Evolutionary conservation across 2,888 invertebrate species (phyloP).

Genomic region (Andricus curvator): DNA sequence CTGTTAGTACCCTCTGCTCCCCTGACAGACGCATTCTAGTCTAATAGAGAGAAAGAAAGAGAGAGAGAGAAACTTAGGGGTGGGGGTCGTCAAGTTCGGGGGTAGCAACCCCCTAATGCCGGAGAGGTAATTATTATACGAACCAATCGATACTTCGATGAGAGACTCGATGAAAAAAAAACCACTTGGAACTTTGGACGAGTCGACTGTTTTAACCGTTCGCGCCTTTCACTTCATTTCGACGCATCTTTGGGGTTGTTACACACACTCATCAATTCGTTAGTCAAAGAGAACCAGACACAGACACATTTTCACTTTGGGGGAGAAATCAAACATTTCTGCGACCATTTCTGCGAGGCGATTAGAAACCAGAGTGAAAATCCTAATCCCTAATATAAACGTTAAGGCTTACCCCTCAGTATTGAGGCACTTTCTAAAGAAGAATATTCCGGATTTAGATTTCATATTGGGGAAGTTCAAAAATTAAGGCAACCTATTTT

Average conservation of each 20-base stretch:
- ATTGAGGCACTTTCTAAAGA: conserved; percentile 16
- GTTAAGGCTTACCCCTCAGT: not conserved
- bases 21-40: conserved; percentile 61
- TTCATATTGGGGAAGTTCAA: not conserved
- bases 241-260: conserved; percentile 17
- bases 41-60: conserved; percentile 58
- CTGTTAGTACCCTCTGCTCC: conserved; percentile 56
- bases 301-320: conserved; percentile 16
- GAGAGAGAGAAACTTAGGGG: conserved; percentile 49
- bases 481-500: too few species aligned
- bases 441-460: conserved; percentile 2
- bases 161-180: conserved; percentile 64
- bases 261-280: conserved; percentile 28
- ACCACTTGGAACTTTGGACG: conserved; percentile 55
- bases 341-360: not conserved
- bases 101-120: conserved; percentile 71
- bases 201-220: conserved; percentile 52
- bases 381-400: conserved; percentile 2
- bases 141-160: conserved; percentile 76
- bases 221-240: conserved; percentile 31
- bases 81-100: conserved; percentile 61
- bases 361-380: conserved; percentile 23
- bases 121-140: conserved; percentile 76
- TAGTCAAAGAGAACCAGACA: conserved; percentile 32
- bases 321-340: conserved; percentile 36